These are phyloP conservation scores for Sphaerophoria rueppellii DNA, from an alignment of 2,888 invertebrate genomes.

Conservation along the genomic window DNA sequence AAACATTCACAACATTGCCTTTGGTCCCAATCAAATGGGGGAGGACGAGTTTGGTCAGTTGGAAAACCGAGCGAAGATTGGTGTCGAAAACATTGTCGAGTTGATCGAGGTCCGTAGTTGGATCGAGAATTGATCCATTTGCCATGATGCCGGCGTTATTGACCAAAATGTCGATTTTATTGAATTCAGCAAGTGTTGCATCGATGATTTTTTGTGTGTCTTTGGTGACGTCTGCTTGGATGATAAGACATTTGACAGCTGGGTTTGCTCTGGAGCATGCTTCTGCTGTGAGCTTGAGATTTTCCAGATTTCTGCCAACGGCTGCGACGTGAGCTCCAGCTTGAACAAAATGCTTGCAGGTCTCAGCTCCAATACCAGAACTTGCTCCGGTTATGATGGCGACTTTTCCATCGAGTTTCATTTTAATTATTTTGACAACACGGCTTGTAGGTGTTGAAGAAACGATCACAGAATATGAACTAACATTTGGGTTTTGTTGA, in stretches of 20 bases:
- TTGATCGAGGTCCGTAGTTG: constrained; percentile 87
- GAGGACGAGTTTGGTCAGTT: constrained; percentile 90
- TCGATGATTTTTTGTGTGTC: constrained; percentile 86
- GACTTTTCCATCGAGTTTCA: constrained; percentile 81
- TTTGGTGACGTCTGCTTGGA: constrained; percentile 85
- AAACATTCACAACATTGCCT: constrained; percentile 95
- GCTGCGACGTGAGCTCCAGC: constrained; percentile 85
- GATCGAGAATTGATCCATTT: constrained; percentile 89
- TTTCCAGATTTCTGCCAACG: constrained; percentile 88
- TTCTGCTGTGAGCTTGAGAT: constrained; percentile 85
- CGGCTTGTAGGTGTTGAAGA: not conserved
- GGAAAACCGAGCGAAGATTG: constrained; percentile 90
- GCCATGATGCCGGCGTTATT: constrained; percentile 95
- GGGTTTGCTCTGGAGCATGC: constrained; percentile 84
- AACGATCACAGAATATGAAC: constrained; percentile 1
- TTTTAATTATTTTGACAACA: constrained; percentile 35
- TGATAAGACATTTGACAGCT: constrained; percentile 79
- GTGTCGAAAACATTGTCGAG: constrained; percentile 93
- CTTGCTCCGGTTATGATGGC: constrained; percentile 87
- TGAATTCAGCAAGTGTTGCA: constrained; percentile 86
- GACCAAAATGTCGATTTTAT: constrained; percentile 87
- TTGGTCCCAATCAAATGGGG: constrained; percentile 90
- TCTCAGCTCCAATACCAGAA: constrained; percentile 89
- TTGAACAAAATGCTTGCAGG: constrained; percentile 86
- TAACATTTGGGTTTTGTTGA: not conserved